Evolutionary conservation across 2,113 vertebrate genomes (phyloP).

Genomic region (Chloroceryle aenea): DNA sequence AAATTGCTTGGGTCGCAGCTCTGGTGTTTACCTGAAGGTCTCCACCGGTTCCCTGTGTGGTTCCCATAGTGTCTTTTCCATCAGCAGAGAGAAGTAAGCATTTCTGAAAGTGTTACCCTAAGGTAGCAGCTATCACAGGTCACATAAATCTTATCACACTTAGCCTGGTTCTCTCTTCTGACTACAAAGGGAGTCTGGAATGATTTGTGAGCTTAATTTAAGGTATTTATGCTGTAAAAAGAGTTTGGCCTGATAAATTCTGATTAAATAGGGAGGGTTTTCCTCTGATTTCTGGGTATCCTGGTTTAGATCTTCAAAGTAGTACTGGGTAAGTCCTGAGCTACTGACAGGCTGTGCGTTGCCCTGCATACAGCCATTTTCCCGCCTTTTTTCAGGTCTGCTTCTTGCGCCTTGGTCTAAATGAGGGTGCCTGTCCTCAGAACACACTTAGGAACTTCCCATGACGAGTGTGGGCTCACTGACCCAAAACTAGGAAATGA

Average conservation of each 20-base stretch:
- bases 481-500: background rate
- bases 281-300: background rate
- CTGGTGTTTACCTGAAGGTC: background rate
- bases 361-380: background rate
- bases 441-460: background rate
- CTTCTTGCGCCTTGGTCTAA: background rate
- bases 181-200: background rate
- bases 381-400: background rate
- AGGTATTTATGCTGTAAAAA: background rate
- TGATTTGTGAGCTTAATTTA: background rate
- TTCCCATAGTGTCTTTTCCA: background rate
- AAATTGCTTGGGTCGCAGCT: background rate
- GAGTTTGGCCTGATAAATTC: background rate
- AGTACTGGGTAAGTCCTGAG: background rate
- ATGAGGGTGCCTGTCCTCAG: background rate
- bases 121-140: background rate
- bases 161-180: background rate
- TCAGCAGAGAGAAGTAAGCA: background rate
- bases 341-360: background rate
- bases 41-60: background rate
- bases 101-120: background rate
- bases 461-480: background rate
- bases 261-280: background rate
- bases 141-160: background rate
- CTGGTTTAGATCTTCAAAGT: background rate